Conservation (phyloP, 2,888 invertebrate species). For the Brachypterus glaber region DNA sequence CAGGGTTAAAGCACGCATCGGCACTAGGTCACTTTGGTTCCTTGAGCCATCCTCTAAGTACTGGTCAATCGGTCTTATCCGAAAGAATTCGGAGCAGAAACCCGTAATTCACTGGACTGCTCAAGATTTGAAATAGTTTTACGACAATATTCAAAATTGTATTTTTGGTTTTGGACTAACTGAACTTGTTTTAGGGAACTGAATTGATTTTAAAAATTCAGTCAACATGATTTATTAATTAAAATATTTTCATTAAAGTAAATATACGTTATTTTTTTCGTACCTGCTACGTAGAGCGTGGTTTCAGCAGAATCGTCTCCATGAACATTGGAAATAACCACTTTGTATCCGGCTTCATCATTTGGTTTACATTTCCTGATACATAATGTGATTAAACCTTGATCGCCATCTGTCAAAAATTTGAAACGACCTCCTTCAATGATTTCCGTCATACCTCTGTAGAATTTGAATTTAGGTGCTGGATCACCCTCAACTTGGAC, state of each 20-base stretch:
- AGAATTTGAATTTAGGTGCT: conserved; percentile 90
- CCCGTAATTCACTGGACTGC: too few species aligned
- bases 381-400: conserved; percentile 84
- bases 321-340: conserved; percentile 85
- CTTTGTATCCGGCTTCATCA: conserved; percentile 94
- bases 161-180: too few species aligned
- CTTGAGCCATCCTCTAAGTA: too few species aligned
- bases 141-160: too few species aligned
- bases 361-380: conserved; percentile 93
- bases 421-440: conserved; percentile 94
- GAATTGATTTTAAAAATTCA: conserved; percentile 1
- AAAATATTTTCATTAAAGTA: conserved; percentile 1
- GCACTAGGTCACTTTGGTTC: too few species aligned
- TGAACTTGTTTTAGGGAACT: too few species aligned
- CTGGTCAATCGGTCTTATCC: too few species aligned
- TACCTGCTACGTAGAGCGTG: conserved; percentile 93
- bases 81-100: too few species aligned
- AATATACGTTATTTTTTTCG: too few species aligned
- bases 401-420: conserved; percentile 88
- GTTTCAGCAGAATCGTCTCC: conserved; percentile 95
- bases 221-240: background rate
- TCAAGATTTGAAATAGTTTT: too few species aligned
- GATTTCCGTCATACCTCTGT: conserved; percentile 87
- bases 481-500: conserved; percentile 92
- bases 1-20: too few species aligned